Evolutionary conservation across 2,113 vertebrate genomes (phyloP), one percentile per base, ranked within the genome.

Genomic region (Rynchops niger): DNA sequence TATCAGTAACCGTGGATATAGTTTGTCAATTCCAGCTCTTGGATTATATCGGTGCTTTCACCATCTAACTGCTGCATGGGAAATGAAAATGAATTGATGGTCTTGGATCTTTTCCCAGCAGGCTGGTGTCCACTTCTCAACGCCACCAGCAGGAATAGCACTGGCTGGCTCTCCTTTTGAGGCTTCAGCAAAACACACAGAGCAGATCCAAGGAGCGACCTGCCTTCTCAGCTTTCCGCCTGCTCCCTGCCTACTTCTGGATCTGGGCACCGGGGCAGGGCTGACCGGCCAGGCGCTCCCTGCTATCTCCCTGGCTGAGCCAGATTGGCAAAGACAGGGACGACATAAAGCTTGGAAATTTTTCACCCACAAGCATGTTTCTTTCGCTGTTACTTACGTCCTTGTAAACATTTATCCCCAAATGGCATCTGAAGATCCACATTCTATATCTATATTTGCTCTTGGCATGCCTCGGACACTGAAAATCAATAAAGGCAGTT

Each of bases 51-150:
- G 0, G 86, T 93, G 58, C 0, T 22, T 30, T 92, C 25, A 13
- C 69, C 49, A 56, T 62, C 65, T 72, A 70, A 50, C 49, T 59
- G 55, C 55, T 59, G 53, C 69, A 79, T 12, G 36, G 56, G 53
- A 84, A 91, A 92, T 50, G 52, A 86, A 93, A 93, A 90, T 63
- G 2, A 96, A 94, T 84, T 81, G 32, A 67, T 69, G 61, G 67
- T 9, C 40, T 84, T 92, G 95, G 95, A 84, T 43, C 61, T 86
- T 63, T 90, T 97, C 83, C 85, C 65, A 89, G 88, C 69, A 95
- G 82, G 71, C 55, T 42, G 2, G 36, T n/a, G 82, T 36, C 72
- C 0, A 0, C 59, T 86, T 87, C 43, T 49, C 47, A 19, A 0
- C 4, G 25, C 43, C 52, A 70, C 70, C 2, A 2, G 53, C 81